Evolutionary conservation across 2,113 vertebrate species (phyloP), one percentile per base, ranked within the genome.

Genomic region (Grantiella picta): DNA sequence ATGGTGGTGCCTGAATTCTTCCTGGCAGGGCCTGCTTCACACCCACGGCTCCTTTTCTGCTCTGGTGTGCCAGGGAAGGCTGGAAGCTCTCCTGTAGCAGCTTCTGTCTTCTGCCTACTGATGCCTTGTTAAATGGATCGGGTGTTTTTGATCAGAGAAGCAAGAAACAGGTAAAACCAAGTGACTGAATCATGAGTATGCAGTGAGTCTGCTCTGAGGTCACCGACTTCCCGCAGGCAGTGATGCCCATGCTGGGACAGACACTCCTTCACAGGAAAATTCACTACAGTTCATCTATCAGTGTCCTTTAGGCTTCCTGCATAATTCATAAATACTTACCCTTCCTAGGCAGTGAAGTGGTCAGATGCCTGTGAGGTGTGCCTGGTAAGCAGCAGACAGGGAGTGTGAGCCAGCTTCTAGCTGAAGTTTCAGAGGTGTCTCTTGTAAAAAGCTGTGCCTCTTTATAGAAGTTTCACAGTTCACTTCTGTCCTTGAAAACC

Each of bases 201-300:
- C 11, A 5, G 0, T 24, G 42, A 25, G 5, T 77, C 35, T 59
- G 33, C 54, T 73, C 6, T 60, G 64, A 28, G 53, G 28, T 69
- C 40, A 24, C 33, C 45, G 76, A 13, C 15, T 4, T 73, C 13
- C 7, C 1, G 2, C 13, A 20, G 56, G 24, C 6, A 1, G 3
- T 0, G 3, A 7, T 78, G 73, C 24, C n/a, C 9, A 3, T 0
- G 0, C 36, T 61, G 64, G 54, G 68, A 27, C 44, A 31, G 31
- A 28, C 4, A 0, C 2, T 7, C 5, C n/a, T 76, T 56, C n/a
- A 4, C 11, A 16, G 76, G 52, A 73, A 42, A 21, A 38, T 5
- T 17, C 25, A 3, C 31, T 54, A 3, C 33, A 33, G 23, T 44
- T 90, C 15, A 6, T 52, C 9, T n/a, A 0, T 70, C 19, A 1